These are phyloP conservation scores for Macrosiphum euphorbiae DNA, from an alignment of 2,888 invertebrate species.

Conservation along the genomic window DNA sequence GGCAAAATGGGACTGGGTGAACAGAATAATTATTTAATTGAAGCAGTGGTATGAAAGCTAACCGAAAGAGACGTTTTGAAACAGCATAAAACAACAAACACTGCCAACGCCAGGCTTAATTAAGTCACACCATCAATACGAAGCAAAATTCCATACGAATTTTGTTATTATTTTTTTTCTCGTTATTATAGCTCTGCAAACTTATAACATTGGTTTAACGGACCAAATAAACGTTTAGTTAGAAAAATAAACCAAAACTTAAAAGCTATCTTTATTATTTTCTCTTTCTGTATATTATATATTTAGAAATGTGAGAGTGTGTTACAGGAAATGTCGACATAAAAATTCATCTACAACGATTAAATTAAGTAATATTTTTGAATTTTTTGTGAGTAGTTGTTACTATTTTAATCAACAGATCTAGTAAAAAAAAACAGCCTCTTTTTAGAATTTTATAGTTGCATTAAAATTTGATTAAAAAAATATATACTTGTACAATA, in stretches of 20 bases:
- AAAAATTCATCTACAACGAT: neutral
- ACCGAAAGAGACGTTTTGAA: slow-evolving; percentile 29
- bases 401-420: neutral
- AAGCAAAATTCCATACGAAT: slow-evolving; percentile 29
- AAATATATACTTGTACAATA: neutral
- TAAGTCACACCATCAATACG: slow-evolving; percentile 14
- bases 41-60: slow-evolving; percentile 18
- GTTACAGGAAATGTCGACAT: neutral
- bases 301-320: neutral
- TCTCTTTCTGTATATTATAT: neutral
- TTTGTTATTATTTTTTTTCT: neutral
- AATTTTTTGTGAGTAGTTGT: neutral
- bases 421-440: neutral
- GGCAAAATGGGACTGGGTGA: neutral
- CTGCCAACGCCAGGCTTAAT: slow-evolving; percentile 10
- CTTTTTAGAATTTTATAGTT: neutral
- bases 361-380: neutral
- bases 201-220: slow-evolving; percentile 11
- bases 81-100: slow-evolving; percentile 5
- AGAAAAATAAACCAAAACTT: neutral
- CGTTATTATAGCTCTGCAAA: neutral
- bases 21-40: slow-evolving; percentile 37
- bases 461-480: neutral
- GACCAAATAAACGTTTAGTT: neutral
- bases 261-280: neutral